Percentiles rank a stretch among this genome's conserved stretches.
Conservation (phyloP, 1,140 invertebrate genomes). For the Pentalonia nigronervosa region DNA sequence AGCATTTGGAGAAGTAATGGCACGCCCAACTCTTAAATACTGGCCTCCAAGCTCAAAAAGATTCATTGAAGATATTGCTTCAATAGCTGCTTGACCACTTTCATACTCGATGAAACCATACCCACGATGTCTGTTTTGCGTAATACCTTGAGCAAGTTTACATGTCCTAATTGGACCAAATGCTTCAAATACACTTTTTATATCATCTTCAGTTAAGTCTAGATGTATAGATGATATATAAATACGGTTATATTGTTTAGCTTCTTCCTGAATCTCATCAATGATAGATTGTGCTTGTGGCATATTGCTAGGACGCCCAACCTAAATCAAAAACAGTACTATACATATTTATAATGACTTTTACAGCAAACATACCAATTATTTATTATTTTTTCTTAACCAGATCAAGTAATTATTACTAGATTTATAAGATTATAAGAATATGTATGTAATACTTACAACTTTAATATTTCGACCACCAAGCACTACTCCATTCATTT, state of each 20-base stretch:
- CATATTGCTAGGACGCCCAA: constrained; percentile 98
- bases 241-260: constrained; percentile 96
- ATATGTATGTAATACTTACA: constrained; percentile 59
- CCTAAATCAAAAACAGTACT: constrained; percentile 62
- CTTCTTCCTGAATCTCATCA: constrained; percentile 97
- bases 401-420: neutral
- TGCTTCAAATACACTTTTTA: constrained; percentile 99
- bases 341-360: neutral
- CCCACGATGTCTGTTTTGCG: constrained; percentile 89
- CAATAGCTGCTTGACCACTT: constrained; percentile 87
- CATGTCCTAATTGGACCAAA: constrained; percentile 97
- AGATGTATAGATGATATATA: constrained; percentile 98
- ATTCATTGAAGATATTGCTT: constrained; percentile 99
- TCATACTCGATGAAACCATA: constrained; percentile 99
- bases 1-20: constrained; percentile 94
- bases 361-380: neutral
- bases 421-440: neutral
- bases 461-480: constrained; percentile 93
- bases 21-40: constrained; percentile 91
- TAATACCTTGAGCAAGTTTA: constrained; percentile 86
- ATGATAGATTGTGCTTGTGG: constrained; percentile 99
- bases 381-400: neutral
- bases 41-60: constrained; percentile 98
- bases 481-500: constrained; percentile 99
- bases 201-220: constrained; percentile 95